Base-by-base conservation (phyloP, 1,140 invertebrate species). In the Holcopasites calliopsidis region DNA sequence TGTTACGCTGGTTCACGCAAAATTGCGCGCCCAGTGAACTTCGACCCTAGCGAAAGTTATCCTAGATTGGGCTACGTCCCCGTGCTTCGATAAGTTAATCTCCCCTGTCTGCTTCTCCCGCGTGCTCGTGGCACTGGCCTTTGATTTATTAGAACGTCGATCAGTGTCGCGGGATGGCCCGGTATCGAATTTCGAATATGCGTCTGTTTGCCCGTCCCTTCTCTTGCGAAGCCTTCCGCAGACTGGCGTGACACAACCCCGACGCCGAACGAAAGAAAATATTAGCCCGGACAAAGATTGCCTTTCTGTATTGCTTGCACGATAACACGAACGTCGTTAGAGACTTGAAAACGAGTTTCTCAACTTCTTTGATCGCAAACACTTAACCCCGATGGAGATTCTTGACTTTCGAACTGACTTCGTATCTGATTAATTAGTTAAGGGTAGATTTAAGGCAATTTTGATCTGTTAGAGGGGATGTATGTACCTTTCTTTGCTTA, bases 61-160 rank as follows among this genome's bases (percentile, higher is more conserved):
- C 79, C 79, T 38, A 70, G 77, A 78, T 80, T 61, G 79, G 72
- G 83, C 69, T 85, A 77, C 79, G 75, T 68, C 77, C 38, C 69
- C 58, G 40, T 26, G 61, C 64, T 47, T 85, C 85, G 86, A 87
- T 86, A 87, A 87, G 85, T 87, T 87, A 86, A 87, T 87, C 86
- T 85, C 75, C 79, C 70, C 79, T 84, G 85, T 87, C 86, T 83
- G 70, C 83, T 87, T 76, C 78, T 87, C 85, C n/a, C 74, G 85
- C 75, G 73, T 87, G 85, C 68, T 76, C 72, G 76, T 86, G 85
- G 84, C 86, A 83, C 62, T 66, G 69, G 79, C 76, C 73, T 87
- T 87, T 87, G 86, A 87, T 87, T 87, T 87, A 87, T 87, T 87
- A 86, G 81, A 85, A 83, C 77, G 83, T 83, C 86, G 85, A 82